Evolutionary conservation across 2,888 invertebrate genomes (phyloP).

Genomic region (Eulithis testata): DNA sequence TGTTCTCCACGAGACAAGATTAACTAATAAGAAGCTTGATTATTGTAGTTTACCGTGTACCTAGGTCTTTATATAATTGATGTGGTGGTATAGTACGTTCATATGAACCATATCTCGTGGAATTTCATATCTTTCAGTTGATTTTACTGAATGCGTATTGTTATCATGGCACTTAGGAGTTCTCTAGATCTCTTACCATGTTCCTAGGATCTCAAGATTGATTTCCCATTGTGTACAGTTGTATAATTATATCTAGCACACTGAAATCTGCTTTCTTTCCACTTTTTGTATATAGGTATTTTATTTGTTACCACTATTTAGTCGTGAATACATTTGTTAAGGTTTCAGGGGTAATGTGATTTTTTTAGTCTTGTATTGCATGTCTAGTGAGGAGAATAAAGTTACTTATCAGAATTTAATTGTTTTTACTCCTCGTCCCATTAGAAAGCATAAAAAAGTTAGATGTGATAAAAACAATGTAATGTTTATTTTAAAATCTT

Average conservation of each 20-base stretch:
- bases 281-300: slow-evolving; percentile 55
- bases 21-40: too few relatives aligned
- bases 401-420: slow-evolving; percentile 58
- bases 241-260: slow-evolving; percentile 21
- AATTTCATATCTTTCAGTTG: background rate
- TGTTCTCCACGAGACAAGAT: slow-evolving; percentile 1
- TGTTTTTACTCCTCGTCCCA: slow-evolving; percentile 10
- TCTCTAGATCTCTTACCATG: slow-evolving; percentile 60
- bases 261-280: slow-evolving; percentile 35
- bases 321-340: slow-evolving; percentile 61
- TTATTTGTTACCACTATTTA: slow-evolving; percentile 72
- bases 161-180: slow-evolving; percentile 44
- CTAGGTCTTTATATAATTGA: too few relatives aligned
- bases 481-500: slow-evolving; percentile 56
- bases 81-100: too few relatives aligned
- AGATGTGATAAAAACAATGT: slow-evolving; percentile 39
- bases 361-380: slow-evolving; percentile 75
- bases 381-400: slow-evolving; percentile 81
- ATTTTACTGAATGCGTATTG: too few relatives aligned
- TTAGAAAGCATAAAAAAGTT: background rate
- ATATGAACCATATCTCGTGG: background rate
- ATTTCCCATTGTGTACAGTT: slow-evolving; percentile 40
- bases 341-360: slow-evolving; percentile 61
- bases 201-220: slow-evolving; percentile 57
- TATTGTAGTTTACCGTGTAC: too few relatives aligned